Percentiles rank a stretch among this genome's conserved stretches.
Conservation (phyloP, 2,888 invertebrate genomes). For the Drosophila ezoana region DNA sequence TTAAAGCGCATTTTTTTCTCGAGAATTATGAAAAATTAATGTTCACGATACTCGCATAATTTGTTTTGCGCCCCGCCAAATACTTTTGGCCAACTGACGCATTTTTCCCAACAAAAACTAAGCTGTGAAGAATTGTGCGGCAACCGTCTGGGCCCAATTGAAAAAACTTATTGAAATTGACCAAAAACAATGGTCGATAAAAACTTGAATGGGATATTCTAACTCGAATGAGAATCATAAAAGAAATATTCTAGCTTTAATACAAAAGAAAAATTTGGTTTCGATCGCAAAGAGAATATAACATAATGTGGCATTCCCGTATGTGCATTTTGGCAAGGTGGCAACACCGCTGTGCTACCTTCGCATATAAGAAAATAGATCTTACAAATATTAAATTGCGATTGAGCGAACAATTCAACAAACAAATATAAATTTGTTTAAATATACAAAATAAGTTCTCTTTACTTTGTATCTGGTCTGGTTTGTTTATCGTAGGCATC, state of each 20-base stretch:
- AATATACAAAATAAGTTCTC: not conserved
- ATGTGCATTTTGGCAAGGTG: not conserved
- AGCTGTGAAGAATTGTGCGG: slow-evolving; percentile 21
- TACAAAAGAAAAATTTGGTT: not conserved
- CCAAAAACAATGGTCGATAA: slow-evolving; percentile 2
- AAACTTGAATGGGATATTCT: slow-evolving; percentile 1
- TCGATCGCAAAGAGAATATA: too few species aligned
- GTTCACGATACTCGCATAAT: slow-evolving; percentile 12
- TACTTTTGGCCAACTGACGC: slow-evolving; percentile 36
- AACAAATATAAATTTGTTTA: too few species aligned
- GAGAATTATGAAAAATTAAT: slow-evolving; percentile 72
- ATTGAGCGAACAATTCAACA: too few species aligned
- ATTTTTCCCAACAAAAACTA: slow-evolving; percentile 36
- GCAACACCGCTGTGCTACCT: too few species aligned
- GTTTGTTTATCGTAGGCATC: too few species aligned
- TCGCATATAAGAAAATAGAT: too few species aligned
- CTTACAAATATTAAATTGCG: too few species aligned
- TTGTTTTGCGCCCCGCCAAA: slow-evolving; percentile 9
- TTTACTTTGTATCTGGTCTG: too few species aligned
- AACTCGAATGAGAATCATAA: not conserved
- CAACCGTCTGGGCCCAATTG: slow-evolving; percentile 7
- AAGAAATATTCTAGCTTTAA: not conserved
- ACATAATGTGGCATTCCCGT: not conserved
- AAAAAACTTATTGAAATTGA: not conserved
- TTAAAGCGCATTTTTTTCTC: slow-evolving; percentile 59